phyloP scores from a whole-genome alignment of 2,113 vertebrate genomes.

The Clarias macrocephalus region DNA sequence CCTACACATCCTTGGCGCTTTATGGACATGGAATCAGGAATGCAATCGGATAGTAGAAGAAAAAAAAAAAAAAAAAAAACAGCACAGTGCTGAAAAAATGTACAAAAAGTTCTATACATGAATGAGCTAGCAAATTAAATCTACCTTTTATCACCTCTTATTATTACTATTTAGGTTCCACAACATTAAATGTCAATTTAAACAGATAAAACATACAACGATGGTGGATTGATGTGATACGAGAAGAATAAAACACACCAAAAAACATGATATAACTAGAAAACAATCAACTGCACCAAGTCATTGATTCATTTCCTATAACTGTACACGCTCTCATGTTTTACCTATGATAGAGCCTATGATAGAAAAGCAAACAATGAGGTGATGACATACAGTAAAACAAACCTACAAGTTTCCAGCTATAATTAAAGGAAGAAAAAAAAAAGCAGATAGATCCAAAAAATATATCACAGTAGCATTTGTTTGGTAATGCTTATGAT shows the following conservation, averaged over 20 bases:
- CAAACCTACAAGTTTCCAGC: not conserved
- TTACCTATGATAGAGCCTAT: not conserved
- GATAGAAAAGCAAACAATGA: not conserved
- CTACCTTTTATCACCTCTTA: not conserved
- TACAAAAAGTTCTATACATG: not conserved
- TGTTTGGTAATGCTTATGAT: slow-evolving; percentile 29
- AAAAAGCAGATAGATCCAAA: too few species aligned
- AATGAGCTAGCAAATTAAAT: not conserved
- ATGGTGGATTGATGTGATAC: not conserved
- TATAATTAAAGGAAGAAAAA: not conserved
- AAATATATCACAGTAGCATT: slow-evolving; percentile 26
- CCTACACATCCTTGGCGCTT: slow-evolving; percentile 12
- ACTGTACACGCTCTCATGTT: not conserved
- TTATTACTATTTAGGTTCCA: not conserved
- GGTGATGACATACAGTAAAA: not conserved
- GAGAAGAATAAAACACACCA: not conserved
- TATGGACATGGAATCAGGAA: slow-evolving; percentile 2
- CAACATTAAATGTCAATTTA: not conserved
- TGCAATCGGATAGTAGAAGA: slow-evolving; percentile 5
- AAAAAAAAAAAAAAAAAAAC: not conserved
- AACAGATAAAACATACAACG: not conserved
- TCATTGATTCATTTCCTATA: not conserved
- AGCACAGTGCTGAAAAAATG: slow-evolving; percentile 7
- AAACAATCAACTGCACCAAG: not conserved
- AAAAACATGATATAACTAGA: not conserved